A percentile compares a stretch with the other conserved stretches of the same genome.
Conservation (phyloP, 35 echinoderm and acorn worm species). For the Eucidaris tribuloides region DNA sequence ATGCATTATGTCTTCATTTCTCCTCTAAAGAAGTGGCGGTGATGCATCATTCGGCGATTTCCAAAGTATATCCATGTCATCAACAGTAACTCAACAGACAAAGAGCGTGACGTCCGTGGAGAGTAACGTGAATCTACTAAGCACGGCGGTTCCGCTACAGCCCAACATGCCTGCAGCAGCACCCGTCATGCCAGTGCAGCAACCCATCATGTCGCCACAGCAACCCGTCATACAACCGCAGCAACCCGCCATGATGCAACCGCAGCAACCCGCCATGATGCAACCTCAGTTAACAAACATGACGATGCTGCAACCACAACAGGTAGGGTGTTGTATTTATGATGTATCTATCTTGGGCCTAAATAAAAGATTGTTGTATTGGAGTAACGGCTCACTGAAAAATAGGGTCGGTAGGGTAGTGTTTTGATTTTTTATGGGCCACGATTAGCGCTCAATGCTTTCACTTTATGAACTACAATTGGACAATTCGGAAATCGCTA, state of each 20-base stretch:
- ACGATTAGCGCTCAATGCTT: too few species aligned
- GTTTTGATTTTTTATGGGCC: too few species aligned
- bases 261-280: slow-evolving; percentile 17
- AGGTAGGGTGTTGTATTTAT: too few species aligned
- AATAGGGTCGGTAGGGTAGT: too few species aligned
- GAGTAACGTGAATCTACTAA: slow-evolving; percentile 60
- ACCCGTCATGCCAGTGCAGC: not conserved
- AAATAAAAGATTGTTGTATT: too few species aligned
- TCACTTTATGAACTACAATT: too few species aligned
- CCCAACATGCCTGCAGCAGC: not conserved
- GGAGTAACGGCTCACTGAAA: too few species aligned
- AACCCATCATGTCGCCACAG: not conserved
- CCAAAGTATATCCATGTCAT: slow-evolving; percentile 55
- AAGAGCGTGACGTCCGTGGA: slow-evolving; percentile 51
- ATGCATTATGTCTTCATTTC: not conserved
- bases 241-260: slow-evolving; percentile 3
- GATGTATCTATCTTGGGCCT: too few species aligned
- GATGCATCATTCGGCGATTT: slow-evolving; percentile 79
- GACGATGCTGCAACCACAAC: slow-evolving; percentile 19
- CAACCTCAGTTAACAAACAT: slow-evolving; percentile 10
- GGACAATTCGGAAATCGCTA: too few species aligned
- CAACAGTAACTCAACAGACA: slow-evolving; percentile 62
- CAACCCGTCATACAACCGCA: too few species aligned
- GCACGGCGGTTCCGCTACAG: slow-evolving; percentile 20
- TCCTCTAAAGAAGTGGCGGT: not conserved